These are phyloP conservation scores for Trichechus manatus DNA, from an alignment of 2,113 vertebrate species.

Conservation along the genomic window DNA sequence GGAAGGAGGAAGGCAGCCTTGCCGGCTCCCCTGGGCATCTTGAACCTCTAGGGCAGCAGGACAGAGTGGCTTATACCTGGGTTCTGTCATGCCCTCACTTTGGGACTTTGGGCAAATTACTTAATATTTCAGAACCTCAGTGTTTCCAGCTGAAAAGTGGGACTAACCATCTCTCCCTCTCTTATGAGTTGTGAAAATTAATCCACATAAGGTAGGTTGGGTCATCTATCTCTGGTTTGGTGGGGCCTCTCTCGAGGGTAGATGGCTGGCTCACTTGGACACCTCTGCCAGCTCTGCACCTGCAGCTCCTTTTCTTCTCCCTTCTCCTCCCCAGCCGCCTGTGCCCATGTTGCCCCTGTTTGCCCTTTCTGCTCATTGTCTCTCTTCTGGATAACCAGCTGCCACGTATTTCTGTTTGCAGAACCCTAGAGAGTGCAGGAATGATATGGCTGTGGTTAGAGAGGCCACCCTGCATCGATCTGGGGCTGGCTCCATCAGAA, in stretches of 20 bases:
- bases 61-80: neutral
- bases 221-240: neutral
- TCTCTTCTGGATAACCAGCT: neutral
- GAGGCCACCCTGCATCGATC: neutral
- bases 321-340: neutral
- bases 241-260: fast-evolving
- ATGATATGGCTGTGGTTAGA: neutral
- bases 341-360: neutral
- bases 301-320: neutral
- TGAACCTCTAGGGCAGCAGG: fast-evolving
- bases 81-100: neutral
- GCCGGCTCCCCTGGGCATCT: too few species aligned
- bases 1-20: too few species aligned
- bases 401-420: neutral
- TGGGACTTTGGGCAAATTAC: neutral
- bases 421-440: neutral
- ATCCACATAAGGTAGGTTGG: neutral
- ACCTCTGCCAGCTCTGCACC: neutral
- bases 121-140: neutral
- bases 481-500: neutral
- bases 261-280: neutral
- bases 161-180: neutral
- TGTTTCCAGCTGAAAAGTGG: neutral
- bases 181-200: neutral
- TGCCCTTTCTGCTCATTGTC: neutral